Evolutionary conservation across 2,888 invertebrate genomes (phyloP), one percentile per base, ranked within the genome.

Genomic region (Arctia plantaginis): DNA sequence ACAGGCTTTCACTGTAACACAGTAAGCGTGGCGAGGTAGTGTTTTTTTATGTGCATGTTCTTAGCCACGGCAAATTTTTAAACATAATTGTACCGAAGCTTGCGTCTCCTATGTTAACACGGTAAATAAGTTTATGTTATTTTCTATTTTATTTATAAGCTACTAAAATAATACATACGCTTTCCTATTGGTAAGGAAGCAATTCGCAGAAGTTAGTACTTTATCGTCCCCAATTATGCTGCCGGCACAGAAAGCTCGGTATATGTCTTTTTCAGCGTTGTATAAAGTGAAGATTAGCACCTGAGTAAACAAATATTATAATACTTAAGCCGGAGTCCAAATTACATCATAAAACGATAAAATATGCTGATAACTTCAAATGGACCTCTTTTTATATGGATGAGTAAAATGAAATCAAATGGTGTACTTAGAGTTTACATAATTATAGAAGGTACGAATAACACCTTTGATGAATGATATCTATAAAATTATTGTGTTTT

Each of bases 181-280:
- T 89, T 93, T 93, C 78, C 86, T 88, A 74, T 93, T 93, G 6
- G 92, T 92, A 6, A 92, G 80, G 76, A 92, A 92, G 77, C 93
- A 94, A 74, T 91, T 88, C 0, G 93, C 78, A 18, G 93, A 93
- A 10, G 92, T 87, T 3, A 94, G 69, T 4, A 93, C 91, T 44
- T 87, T 87, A 0, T 67, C 41, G 15, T 80, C 71, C 3, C 85
- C 80, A 30, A 93, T 91, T 59, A 93, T 93, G 76, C 87, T 93
- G 20, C 93, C 93, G 15, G 90, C 90, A 69, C 93, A 93, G 80
- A 92, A 92, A 0, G 93, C 91, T 70, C 88, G 82, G 72, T 89
- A 91, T 0, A 71, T 8, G 3, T 76, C 47, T 8, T 47, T 75
- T 74, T 73, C 66, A 35, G 75, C 73, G 71, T 85, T 71, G 41